Percentiles rank a stretch among this genome's conserved stretches.
These are phyloP conservation scores for Patella ulyssiponensis DNA, from an alignment of 2,888 invertebrate genomes.

Conservation along the genomic window DNA sequence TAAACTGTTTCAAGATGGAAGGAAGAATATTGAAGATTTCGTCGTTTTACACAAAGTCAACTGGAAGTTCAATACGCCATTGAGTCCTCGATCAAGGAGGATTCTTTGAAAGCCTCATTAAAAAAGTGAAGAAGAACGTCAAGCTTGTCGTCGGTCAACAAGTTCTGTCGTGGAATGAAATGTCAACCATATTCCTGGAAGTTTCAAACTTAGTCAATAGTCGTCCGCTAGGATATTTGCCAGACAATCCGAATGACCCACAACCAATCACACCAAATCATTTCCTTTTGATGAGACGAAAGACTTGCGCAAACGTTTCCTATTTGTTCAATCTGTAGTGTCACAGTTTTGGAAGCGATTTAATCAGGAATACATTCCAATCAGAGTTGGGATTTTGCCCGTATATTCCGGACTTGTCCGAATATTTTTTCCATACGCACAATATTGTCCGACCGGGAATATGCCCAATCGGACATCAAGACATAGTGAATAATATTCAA, in stretches of 20 bases:
- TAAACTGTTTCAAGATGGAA: slow-evolving; percentile 14
- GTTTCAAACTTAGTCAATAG: slow-evolving; percentile 20
- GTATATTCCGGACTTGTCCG: no score
- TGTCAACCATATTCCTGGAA: slow-evolving; percentile 25
- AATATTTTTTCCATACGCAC: no score
- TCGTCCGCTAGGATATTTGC: slow-evolving; percentile 18
- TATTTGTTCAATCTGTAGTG: slow-evolving; percentile 23
- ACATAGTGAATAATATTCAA: no score
- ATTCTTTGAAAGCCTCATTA: slow-evolving; percentile 27
- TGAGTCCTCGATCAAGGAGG: slow-evolving; percentile 26
- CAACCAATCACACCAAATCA: slow-evolving; percentile 29
- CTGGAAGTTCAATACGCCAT: slow-evolving; percentile 21
- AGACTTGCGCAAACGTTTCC: slow-evolving; percentile 17
- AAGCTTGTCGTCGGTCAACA: slow-evolving; percentile 17
- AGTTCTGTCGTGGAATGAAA: slow-evolving; percentile 23
- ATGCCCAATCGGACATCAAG: no score
- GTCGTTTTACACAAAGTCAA: slow-evolving; percentile 14
- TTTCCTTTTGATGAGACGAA: slow-evolving; percentile 24
- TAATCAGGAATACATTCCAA: slow-evolving; percentile 23
- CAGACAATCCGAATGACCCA: slow-evolving; percentile 20
- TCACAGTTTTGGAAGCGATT: slow-evolving; percentile 27
- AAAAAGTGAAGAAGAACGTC: slow-evolving; percentile 21
- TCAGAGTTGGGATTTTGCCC: no score
- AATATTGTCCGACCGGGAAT: no score
- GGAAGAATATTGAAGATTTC: slow-evolving; percentile 18